Percentiles rank a stretch among this genome's conserved stretches.
phyloP scores from a whole-genome alignment of 2,888 invertebrate species.

The Ecdyonurus torrentis region DNA sequence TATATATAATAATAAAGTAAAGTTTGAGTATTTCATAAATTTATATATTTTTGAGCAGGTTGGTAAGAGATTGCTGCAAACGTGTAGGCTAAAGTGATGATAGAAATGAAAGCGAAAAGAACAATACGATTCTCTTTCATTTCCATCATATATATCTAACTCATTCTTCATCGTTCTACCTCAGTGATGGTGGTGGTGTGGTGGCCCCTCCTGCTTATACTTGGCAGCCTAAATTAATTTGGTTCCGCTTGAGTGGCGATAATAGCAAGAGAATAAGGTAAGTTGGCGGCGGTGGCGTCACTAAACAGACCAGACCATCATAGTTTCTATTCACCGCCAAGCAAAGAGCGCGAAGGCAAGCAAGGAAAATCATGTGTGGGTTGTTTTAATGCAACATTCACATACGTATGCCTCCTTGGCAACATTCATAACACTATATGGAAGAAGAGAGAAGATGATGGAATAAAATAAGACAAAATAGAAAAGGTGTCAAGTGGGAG shows the following conservation, averaged over 20 bases:
- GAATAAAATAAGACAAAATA: too few species aligned
- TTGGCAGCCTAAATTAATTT: background rate
- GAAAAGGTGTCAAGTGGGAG: background rate
- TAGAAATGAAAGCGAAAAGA: background rate
- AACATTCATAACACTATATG: too few species aligned
- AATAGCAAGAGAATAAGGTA: background rate
- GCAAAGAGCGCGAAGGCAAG: too few species aligned
- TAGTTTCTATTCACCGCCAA: too few species aligned
- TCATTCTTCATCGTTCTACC: background rate
- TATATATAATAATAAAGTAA: too few species aligned
- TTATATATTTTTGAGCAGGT: too few species aligned
- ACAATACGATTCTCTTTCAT: background rate
- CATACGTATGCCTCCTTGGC: too few species aligned
- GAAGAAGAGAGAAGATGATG: too few species aligned
- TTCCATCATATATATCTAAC: background rate
- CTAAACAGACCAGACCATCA: background rate
- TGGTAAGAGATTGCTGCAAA: too few species aligned
- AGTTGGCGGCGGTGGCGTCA: background rate
- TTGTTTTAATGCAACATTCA: background rate
- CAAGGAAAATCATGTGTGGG: background rate
- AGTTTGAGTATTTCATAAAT: too few species aligned
- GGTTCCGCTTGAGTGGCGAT: background rate
- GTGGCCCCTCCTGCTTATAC: background rate
- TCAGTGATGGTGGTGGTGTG: background rate
- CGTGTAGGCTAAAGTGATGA: too few species aligned